Percentiles rank a stretch among this genome's conserved stretches.
Evolutionary conservation across 2,113 vertebrate genomes (phyloP).

Genomic region (Columba livia): DNA sequence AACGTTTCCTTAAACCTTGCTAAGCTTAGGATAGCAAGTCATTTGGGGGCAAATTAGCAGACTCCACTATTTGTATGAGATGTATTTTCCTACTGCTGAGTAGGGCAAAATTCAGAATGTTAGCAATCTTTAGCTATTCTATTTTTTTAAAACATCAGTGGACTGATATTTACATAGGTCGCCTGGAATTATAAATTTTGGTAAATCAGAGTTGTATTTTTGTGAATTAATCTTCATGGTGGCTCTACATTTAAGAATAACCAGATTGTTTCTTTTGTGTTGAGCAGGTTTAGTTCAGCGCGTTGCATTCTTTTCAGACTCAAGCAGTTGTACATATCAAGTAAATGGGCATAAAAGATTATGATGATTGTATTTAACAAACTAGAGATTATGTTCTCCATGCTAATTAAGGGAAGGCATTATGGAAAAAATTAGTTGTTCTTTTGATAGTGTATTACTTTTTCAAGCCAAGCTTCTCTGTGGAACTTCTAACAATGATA

Average conservation of each 20-base stretch:
- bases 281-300: neutral
- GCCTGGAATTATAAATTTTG: neutral
- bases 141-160: neutral
- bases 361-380: neutral
- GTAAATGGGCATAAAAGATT: neutral
- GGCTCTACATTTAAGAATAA: neutral
- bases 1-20: neutral
- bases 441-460: neutral
- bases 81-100: neutral
- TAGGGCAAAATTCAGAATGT: neutral
- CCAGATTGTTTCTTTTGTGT: neutral
- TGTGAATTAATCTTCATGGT: neutral
- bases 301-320: neutral
- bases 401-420: neutral
- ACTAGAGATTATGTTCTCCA: neutral
- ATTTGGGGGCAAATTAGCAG: neutral
- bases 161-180: neutral
- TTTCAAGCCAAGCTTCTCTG: neutral
- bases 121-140: neutral
- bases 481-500: neutral
- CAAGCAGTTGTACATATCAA: neutral
- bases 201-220: neutral
- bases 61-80: neutral
- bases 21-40: neutral
- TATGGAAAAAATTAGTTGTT: neutral